A percentile compares a stretch with the other conserved stretches of the same genome.
Conservation (phyloP, 2,888 invertebrate species). For the Aphidius colemani region DNA sequence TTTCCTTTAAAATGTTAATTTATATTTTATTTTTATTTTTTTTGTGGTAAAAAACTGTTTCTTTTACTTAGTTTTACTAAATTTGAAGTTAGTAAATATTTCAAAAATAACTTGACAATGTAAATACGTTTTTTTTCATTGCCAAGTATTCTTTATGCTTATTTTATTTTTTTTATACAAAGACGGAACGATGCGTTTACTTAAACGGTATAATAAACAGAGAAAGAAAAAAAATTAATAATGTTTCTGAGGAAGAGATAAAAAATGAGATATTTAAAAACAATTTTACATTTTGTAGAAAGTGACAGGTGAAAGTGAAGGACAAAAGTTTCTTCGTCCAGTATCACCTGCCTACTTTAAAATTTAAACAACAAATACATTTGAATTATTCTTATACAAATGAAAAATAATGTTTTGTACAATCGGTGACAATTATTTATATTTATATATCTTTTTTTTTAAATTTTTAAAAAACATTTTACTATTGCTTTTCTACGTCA, state of each 20-base stretch:
- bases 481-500: too few species aligned
- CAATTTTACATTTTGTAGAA: slow-evolving; percentile 24
- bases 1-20: slow-evolving; percentile 14
- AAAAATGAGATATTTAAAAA: slow-evolving; percentile 21
- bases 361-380: too few species aligned
- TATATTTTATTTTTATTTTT: slow-evolving; percentile 14
- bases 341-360: slow-evolving; percentile 5
- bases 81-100: slow-evolving; percentile 23
- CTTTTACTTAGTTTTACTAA: background rate
- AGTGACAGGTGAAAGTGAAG: slow-evolving; percentile 13
- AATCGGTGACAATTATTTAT: too few species aligned
- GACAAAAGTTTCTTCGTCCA: slow-evolving; percentile 3
- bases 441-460: too few species aligned
- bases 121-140: background rate
- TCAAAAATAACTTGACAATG: slow-evolving; percentile 29
- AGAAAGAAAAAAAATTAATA: background rate
- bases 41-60: background rate
- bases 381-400: too few species aligned
- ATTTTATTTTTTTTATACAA: slow-evolving; percentile 20
- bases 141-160: background rate
- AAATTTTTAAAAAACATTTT: too few species aligned
- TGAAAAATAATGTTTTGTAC: too few species aligned
- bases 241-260: slow-evolving; percentile 1
- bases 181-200: slow-evolving; percentile 16
- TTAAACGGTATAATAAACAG: slow-evolving; percentile 10